Evolutionary conservation across 2,797 vertebrate genomes (phyloP).

Genomic region (Gymnothorax javanicus): DNA sequence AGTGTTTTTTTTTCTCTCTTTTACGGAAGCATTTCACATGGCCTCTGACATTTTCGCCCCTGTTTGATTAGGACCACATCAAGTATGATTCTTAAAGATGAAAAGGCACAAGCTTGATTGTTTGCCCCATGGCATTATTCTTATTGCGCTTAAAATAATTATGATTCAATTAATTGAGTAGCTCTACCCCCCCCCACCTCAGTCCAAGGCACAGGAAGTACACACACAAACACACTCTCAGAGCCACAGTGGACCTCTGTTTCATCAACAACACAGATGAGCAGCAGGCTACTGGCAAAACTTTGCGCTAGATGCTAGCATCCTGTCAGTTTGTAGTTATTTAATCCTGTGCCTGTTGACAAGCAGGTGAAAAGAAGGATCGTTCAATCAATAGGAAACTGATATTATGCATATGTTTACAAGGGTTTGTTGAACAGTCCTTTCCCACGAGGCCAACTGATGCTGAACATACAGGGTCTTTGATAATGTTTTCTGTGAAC

Average conservation of each 20-base stretch:
- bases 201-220: too few relatives aligned
- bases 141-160: too few relatives aligned
- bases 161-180: too few relatives aligned
- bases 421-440: background rate
- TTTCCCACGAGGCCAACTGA: background rate
- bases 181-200: too few relatives aligned
- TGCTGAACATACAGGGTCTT: background rate
- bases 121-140: too few relatives aligned
- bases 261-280: background rate
- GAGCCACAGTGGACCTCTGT: background rate
- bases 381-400: background rate
- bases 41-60: too few relatives aligned
- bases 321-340: slow-evolving; percentile 11
- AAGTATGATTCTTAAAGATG: too few relatives aligned
- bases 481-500: background rate
- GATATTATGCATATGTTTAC: background rate
- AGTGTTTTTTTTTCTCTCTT: too few relatives aligned
- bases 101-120: too few relatives aligned
- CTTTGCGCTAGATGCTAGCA: background rate
- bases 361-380: background rate
- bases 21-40: too few relatives aligned
- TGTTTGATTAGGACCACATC: too few relatives aligned
- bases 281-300: background rate
- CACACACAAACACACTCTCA: too few relatives aligned
- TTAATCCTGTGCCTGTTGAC: background rate